These are phyloP conservation scores for Eurytemora carolleeae DNA, from an alignment of 1,140 invertebrate genomes.

Conservation along the genomic window DNA sequence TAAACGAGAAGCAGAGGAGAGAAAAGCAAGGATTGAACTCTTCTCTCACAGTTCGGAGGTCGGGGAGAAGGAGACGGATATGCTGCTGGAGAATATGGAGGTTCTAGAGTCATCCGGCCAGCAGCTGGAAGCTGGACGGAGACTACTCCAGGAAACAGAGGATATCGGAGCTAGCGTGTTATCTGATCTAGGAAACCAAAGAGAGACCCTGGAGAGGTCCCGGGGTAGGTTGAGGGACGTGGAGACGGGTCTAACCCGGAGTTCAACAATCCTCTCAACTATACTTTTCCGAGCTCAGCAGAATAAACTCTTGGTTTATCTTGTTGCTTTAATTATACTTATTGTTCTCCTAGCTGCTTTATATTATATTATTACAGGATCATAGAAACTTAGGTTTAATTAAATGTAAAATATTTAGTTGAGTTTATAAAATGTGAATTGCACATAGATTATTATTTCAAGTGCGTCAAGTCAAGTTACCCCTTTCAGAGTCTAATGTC, in stretches of 20 bases:
- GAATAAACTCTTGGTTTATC: too few species aligned
- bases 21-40: neutral
- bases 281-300: too few species aligned
- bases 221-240: neutral
- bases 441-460: too few species aligned
- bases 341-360: too few species aligned
- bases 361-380: too few species aligned
- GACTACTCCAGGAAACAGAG: neutral
- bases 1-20: neutral
- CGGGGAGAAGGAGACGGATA: neutral
- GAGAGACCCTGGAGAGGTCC: neutral
- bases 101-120: neutral
- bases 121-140: neutral
- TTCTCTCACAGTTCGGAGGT: neutral
- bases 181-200: neutral
- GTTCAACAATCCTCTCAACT: too few species aligned
- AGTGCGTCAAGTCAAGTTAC: too few species aligned
- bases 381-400: too few species aligned
- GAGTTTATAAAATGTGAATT: too few species aligned
- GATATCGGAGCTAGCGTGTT: neutral
- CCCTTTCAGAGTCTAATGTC: too few species aligned
- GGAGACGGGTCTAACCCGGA: neutral
- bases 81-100: neutral
- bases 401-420: too few species aligned
- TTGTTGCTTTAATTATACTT: too few species aligned